Conservation (phyloP, 1,140 invertebrate genomes). For the Hypsibius dujardini region DNA sequence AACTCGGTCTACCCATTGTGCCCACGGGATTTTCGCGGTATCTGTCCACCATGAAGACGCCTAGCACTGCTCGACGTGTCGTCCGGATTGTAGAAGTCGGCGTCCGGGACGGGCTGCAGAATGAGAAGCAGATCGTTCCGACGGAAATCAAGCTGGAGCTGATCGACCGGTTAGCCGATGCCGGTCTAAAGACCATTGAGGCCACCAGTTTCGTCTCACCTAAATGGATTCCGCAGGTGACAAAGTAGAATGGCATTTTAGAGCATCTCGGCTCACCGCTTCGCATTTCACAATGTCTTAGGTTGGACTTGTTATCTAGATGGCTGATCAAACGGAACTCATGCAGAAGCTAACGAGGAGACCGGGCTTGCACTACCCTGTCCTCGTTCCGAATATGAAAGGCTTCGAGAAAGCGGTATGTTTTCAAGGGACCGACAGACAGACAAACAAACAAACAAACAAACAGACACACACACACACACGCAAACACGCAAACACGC, state of each 20-base stretch:
- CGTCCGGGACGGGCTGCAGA: constrained; percentile 88
- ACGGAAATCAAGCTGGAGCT: constrained; percentile 70
- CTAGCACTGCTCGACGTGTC: no score
- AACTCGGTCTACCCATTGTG: no score
- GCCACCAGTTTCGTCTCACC: constrained; percentile 91
- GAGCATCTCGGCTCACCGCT: neutral
- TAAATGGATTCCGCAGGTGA: constrained; percentile 74
- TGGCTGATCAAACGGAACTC: constrained; percentile 70
- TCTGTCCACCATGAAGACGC: constrained; percentile 5
- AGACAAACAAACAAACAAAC: no score
- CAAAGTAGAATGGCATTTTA: neutral
- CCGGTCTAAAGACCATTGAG: constrained; percentile 72
- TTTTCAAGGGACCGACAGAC: no score
- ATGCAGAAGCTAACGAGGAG: constrained; percentile 49
- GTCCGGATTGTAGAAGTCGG: constrained; percentile 77
- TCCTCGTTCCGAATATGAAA: constrained; percentile 83
- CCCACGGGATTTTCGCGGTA: no score
- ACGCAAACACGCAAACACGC: no score
- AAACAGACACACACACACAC: no score
- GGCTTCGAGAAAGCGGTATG: constrained; percentile 63
- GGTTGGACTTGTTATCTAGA: constrained; percentile 37
- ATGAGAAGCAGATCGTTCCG: constrained; percentile 67
- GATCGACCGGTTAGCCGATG: constrained; percentile 62
- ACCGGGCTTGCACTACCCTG: constrained; percentile 60
- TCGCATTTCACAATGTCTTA: no score